Conservation (phyloP, 2,113 vertebrate genomes). For the Melanerpes formicivorus region DNA sequence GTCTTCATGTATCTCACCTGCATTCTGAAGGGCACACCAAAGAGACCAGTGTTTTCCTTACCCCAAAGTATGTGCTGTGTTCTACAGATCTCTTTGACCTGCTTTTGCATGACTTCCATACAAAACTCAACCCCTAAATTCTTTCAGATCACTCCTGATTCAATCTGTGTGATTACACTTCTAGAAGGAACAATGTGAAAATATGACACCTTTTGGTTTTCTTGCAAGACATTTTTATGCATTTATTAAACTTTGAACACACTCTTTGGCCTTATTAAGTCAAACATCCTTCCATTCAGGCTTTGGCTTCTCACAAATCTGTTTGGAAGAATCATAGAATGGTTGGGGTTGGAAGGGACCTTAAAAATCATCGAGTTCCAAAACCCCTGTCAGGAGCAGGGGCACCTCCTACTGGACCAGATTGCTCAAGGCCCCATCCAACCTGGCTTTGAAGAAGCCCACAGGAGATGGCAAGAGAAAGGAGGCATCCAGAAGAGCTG, state of each 20-base stretch:
- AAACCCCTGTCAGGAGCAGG: too few species aligned
- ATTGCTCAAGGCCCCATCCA: too few species aligned
- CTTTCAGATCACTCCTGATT: not conserved
- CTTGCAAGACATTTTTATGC: not conserved
- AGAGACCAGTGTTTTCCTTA: not conserved
- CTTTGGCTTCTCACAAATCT: not conserved
- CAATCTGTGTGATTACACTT: not conserved
- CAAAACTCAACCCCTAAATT: not conserved
- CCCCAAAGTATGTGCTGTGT: not conserved
- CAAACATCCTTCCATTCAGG: not conserved
- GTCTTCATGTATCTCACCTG: not conserved
- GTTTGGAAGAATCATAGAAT: not conserved
- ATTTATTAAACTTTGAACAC: not conserved
- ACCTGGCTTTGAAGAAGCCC: not conserved
- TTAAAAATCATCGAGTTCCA: too few species aligned
- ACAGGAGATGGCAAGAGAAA: not conserved
- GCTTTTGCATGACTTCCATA: too few species aligned
- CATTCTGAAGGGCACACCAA: not conserved
- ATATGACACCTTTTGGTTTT: not conserved
- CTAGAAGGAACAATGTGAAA: not conserved
- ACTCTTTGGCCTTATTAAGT: not conserved
- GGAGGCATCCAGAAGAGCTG: too few species aligned
- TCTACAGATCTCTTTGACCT: not conserved
- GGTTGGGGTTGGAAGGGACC: too few species aligned
- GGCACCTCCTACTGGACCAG: too few species aligned